These are phyloP conservation scores for Eristalis pertinax DNA, from an alignment of 2,888 invertebrate species.

Conservation along the genomic window DNA sequence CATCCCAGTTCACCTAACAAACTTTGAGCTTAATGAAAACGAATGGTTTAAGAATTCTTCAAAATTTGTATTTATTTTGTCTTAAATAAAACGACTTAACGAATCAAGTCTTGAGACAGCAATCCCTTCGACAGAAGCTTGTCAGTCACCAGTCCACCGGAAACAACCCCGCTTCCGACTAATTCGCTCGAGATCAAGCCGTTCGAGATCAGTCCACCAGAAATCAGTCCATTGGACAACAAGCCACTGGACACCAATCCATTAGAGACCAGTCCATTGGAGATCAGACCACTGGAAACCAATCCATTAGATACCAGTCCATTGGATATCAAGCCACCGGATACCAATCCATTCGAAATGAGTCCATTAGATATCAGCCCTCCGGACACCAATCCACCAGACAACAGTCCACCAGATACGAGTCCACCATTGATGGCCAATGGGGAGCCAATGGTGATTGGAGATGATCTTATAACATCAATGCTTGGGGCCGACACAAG, in stretches of 20 bases:
- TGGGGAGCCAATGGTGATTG: background rate
- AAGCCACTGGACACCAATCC: conserved; percentile 4
- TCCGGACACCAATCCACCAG: conserved; percentile 22
- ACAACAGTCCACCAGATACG: conserved; percentile 9
- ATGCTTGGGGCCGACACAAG: background rate
- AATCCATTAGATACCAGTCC: conserved; percentile 1
- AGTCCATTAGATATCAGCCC: conserved; percentile 22
- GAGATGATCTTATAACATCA: background rate
- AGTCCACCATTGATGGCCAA: conserved; percentile 5
- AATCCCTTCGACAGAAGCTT: too few species aligned
- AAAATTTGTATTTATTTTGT: too few species aligned
- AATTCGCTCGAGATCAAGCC: conserved; percentile 31
- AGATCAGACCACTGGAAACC: conserved; percentile 2
- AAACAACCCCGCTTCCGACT: background rate
- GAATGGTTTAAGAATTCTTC: too few species aligned
- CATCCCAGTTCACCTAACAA: too few species aligned
- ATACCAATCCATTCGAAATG: conserved; percentile 14
- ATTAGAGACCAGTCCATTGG: conserved; percentile 2
- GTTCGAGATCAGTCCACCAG: background rate
- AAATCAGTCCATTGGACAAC: background rate
- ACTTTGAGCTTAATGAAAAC: too few species aligned
- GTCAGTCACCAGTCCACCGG: conserved; percentile 1
- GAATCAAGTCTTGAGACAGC: background rate
- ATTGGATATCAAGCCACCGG: conserved; percentile 5
- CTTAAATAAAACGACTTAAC: background rate